A percentile compares a stretch with the other conserved stretches of the same genome.
Conservation (phyloP, 2,113 vertebrate species). For the Dermatemys mawii region DNA sequence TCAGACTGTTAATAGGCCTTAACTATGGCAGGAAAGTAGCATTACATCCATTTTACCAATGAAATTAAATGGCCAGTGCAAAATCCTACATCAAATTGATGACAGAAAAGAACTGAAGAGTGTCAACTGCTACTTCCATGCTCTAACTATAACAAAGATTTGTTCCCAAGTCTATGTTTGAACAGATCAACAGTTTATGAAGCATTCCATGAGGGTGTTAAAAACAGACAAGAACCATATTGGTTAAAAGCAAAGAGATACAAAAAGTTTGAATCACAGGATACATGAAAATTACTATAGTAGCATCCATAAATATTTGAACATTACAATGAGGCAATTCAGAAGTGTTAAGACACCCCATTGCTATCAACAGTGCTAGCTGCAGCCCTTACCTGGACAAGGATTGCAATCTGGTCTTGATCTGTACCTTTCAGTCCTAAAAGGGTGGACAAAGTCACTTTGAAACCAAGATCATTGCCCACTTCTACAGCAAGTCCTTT, state of each 20-base stretch:
- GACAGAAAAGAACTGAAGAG: not conserved
- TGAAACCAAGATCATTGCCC: conserved; percentile 77
- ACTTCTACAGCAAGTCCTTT: conserved; percentile 85
- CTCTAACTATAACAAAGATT: not conserved
- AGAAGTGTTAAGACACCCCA: accelerated
- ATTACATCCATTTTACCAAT: not conserved
- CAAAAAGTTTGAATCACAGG: accelerated
- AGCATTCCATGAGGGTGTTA: not conserved
- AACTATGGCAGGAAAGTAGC: not conserved
- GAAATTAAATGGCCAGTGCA: not conserved
- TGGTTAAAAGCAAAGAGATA: not conserved
- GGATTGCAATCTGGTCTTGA: conserved; percentile 81
- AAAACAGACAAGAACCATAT: accelerated
- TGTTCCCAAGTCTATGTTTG: not conserved
- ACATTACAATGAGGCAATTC: not conserved
- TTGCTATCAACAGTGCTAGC: accelerated
- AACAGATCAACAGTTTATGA: accelerated
- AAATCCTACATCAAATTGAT: not conserved
- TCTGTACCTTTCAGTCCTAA: conserved; percentile 78
- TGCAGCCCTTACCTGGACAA: conserved; percentile 84
- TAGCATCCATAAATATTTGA: not conserved
- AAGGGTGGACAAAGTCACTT: conserved; percentile 81
- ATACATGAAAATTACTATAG: not conserved
- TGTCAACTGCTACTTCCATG: not conserved
- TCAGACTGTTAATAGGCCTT: not conserved